Conservation (phyloP, 2,797 vertebrate species). For the Perodicticus potto region DNA sequence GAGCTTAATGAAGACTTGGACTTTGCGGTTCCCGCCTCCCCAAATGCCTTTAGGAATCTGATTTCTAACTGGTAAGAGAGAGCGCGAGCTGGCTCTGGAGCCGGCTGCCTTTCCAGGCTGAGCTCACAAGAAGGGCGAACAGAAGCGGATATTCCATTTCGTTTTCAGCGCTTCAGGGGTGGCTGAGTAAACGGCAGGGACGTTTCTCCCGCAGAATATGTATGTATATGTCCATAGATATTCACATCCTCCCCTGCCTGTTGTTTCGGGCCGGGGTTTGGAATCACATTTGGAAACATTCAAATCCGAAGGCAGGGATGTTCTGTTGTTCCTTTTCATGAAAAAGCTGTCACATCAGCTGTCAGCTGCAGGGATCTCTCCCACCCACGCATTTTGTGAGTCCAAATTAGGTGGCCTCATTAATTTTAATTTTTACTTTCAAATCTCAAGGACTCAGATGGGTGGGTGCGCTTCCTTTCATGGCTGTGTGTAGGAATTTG, state of each 20-base stretch:
- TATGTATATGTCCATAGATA: neutral
- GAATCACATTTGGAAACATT: constrained; percentile 55
- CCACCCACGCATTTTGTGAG: constrained; percentile 64
- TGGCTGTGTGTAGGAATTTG: constrained; percentile 5
- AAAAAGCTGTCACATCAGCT: constrained; percentile 66
- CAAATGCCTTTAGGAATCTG: neutral
- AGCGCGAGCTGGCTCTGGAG: neutral
- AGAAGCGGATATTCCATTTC: neutral
- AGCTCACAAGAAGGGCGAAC: neutral
- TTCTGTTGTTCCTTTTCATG: constrained; percentile 44
- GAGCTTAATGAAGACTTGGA: neutral
- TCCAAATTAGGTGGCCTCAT: constrained; percentile 73
- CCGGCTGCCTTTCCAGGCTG: neutral
- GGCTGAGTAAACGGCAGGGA: neutral
- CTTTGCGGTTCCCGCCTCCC: neutral
- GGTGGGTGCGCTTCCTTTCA: constrained; percentile 10
- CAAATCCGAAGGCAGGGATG: constrained; percentile 29
- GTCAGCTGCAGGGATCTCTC: constrained; percentile 63
- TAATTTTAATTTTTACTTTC: constrained; percentile 76
- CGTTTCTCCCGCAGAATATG: constrained; percentile 28
- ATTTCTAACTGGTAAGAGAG: neutral
- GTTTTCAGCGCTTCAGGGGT: neutral
- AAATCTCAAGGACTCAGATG: constrained; percentile 24
- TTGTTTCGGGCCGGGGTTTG: constrained; percentile 48
- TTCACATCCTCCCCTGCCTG: neutral